Evolutionary conservation across 2,888 invertebrate genomes (phyloP), one percentile per base, ranked within the genome.

Genomic region (Ochropleura plecta): DNA sequence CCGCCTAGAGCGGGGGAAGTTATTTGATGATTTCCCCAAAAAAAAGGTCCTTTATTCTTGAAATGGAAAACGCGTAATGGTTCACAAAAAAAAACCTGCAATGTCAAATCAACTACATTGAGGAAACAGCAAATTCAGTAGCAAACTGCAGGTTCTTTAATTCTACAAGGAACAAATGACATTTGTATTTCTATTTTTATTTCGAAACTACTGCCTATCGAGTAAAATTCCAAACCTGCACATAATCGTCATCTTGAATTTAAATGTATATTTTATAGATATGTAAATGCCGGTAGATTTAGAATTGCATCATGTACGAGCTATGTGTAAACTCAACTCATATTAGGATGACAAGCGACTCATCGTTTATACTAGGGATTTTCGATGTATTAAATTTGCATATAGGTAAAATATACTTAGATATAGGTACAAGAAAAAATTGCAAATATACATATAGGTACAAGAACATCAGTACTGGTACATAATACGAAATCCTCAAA

Each of bases 261-360:
- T 18, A 51, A 67, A 53, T 67, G 46, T 10, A 53, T 49, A 18
- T 79, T 75, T 75, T 75, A 55, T 49, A 48, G 42, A 44, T n/a
- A 68, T 49, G 53, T 63, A 59, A 68, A 81, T 68, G 5, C 40
- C 40, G 9, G 42, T 64, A 18, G 53, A 59, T 44, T 40, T 49
- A 44, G 30, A 44, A 68, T 69, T 65, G 49, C 78, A 68, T 60
- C 68, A 67, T 57, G 8, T 0, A n/a, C 20, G 63, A 60, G 44
- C 20, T 40, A 48, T 53, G 30, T 51, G 20, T 48, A n/a, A 64
- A 20, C 46, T 67, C 14, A 30, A 64, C 14, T 57, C 51, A 53
- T 12, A 20, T 55, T 20, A 40, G 10, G 8, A 30, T 44, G 44
- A 48, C n/a, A 20, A 12, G 40, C 18, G 16, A 40, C 48, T 53